Base-by-base conservation (phyloP, 2,113 vertebrate species). In the Nyctereutes procyonoides region DNA sequence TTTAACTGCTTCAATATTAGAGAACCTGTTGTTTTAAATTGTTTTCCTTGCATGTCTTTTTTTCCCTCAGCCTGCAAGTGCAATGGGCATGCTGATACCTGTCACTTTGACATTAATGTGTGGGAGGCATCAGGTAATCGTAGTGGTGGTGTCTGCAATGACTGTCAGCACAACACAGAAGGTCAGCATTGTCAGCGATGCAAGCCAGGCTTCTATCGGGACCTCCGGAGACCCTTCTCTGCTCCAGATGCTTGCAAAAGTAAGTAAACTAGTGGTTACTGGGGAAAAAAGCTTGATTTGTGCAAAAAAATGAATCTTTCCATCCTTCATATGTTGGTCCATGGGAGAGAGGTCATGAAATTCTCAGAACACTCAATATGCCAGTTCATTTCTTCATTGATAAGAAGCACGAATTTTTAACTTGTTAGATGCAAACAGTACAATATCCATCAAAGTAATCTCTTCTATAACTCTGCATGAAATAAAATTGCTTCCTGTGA, bases 161-260 rank as follows among this genome's bases (percentile, higher is more conserved):
- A 98, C 98, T 99, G 99, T 80, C 99, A 99, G 96, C 99, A 99
- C 99, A 99, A 99, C 98, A 99, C 99, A 0, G 99, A 99, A 58
- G 99, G 99, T 0, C 99, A 98, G 17, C 99, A 99, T 95, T 99
- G 99, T 98, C 99, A 99, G 95, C 98, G 93, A 93, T 99, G 99
- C 98, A 99, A 99, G 95, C 98, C 98, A 0, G 99, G 99, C 93
- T 99, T 99, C 99, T 99, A 99, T 99, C 99, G 99, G 2, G 99
- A 99, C 98, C 99, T 99, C n/a, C 98, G 98, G 76, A 98, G 98
- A 80, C 99, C 99, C 0, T 98, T 98, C 79, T 99, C 99, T 2
- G 98, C 99, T 74, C 98, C 99, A 0, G 99, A 99, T 0, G 98
- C 99, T 97, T 99, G 99, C 99, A 99, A 99, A 98, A 88, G 99